Evolutionary conservation across 2,888 invertebrate species (phyloP), one percentile per base, ranked within the genome.

Genomic region (Limulus polyphemus): DNA sequence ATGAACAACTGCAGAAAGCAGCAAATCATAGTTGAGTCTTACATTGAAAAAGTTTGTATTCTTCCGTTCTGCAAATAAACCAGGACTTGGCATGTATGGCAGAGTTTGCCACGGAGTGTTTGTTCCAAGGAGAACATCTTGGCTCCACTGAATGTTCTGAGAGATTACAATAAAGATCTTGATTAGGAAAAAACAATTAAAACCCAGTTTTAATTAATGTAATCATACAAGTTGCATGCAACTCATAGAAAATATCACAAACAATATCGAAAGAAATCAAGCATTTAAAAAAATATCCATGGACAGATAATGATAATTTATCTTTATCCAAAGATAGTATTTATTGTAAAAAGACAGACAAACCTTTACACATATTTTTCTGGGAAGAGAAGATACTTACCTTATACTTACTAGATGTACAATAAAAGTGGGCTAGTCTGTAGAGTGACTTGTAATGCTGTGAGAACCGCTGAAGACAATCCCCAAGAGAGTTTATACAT

Each of bases 401-500:
- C 62, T 64, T 66, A 58, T 66, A 61, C 55, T 47, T 58, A 11
- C 54, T 32, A 4, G 67, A 67, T 51, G 63, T 56, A 49, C 86
- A 86, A 75, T 86, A 91, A 72, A 89, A 85, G 75, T 90, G 85
- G 1, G 90, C 87, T 58, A 95, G 78, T 68, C 93, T 83, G 76
- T 92, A 94, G 59, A 92, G 81, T 0, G 93, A 89, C 78, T 95
- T 95, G 75, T 93, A 94, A 77, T 95, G 92, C 70, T 90, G 89
- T 0, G 91, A 86, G 74, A 93, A 90, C 56, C 94, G 81, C 57
- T 83, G 81, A 10, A 90, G 83, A 72, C 94, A 94, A 72, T 90
- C 85, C 77, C 89, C 87, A 67, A 94, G 77, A 48, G 90, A 90
- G 72, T 82, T 81, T 14, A 90, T 76, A 73, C 90, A 90, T 51